Base-by-base conservation (phyloP, 2,797 vertebrate genomes). In the Neoniphon sammara region DNA sequence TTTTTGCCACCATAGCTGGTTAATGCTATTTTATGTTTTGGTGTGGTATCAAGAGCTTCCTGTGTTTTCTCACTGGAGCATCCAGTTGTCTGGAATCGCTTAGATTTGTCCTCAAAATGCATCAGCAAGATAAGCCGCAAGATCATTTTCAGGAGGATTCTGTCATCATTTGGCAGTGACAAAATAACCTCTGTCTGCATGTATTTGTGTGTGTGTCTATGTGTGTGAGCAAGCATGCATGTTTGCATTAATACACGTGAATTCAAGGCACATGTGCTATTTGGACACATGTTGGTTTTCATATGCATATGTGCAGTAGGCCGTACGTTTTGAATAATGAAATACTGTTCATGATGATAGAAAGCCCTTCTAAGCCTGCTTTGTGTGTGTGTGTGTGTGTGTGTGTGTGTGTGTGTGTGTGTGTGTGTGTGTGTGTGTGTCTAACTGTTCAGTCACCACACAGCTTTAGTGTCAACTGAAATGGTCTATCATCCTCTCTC, bases 31-130 rank as follows among this genome's bases (percentile, higher is more conserved):
- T 75, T 85, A 61, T 71, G 73, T 82, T 82, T 74, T 64, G 42
- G 49, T 73, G 72, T 23, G 59, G 68, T 73, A 49, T 64, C 62
- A 64, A 34, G 34, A 42, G 75, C 74, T 88, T 88, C 68, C 82
- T 88, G 70, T 57, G 47, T 81, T 86, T 81, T 83, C 66, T 70
- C 30, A 1, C 58, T 73, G 67, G 61, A 82, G 72, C 65, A 65
- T 86, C 66, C 70, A 82, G 59, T 80, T 77, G 69, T 81, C 86
- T 91, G 85, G 81, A 91, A 82, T 60, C 77, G 80, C 72, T 89
- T 87, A 84, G 60, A 59, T 82, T 70, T 80, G 69, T 83, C 82
- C 83, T 89, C 54, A 80, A 46, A 81, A 84, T 64, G 79, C 71
- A 77, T 84, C 70, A 53, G 57, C 50, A 67, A 82, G 62, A 87